Conservation (phyloP, 2,113 vertebrate species). For the Menura novaehollandiae region DNA sequence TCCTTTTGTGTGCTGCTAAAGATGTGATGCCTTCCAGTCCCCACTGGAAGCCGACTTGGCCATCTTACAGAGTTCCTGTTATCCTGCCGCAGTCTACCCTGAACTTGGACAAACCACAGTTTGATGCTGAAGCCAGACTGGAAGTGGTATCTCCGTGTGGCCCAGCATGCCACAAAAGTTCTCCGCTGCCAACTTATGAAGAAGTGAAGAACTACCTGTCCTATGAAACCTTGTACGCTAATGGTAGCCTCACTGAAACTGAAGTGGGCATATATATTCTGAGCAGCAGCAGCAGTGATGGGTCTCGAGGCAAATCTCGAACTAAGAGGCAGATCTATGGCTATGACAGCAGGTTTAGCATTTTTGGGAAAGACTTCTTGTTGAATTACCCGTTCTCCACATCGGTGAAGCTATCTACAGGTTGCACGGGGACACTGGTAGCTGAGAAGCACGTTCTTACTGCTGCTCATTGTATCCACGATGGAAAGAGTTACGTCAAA, state of each 20-base stretch:
- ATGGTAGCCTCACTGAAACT: constrained; percentile 87
- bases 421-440: constrained; percentile 91
- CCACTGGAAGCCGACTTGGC: constrained; percentile 83
- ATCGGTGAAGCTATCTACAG: constrained; percentile 93
- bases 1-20: constrained; percentile 70
- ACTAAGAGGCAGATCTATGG: constrained; percentile 93
- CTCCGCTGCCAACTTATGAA: constrained; percentile 81
- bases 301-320: constrained; percentile 67
- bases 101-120: constrained; percentile 78
- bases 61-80: constrained; percentile 85
- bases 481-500: constrained; percentile 95
- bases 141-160: constrained; percentile 86
- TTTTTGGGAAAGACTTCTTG: constrained; percentile 89
- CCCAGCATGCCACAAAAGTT: constrained; percentile 86
- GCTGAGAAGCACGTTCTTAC: constrained; percentile 93
- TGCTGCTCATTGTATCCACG: constrained; percentile 93
- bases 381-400: constrained; percentile 93
- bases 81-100: constrained; percentile 84
- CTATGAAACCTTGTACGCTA: constrained; percentile 89
- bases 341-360: constrained; percentile 91
- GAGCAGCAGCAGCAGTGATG: neutral
- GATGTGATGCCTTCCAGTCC: constrained; percentile 48
- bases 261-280: constrained; percentile 87
- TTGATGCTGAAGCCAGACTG: constrained; percentile 80
- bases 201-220: constrained; percentile 84